phyloP scores from a whole-genome alignment of 2,888 invertebrate genomes.

The Nephrocerus scutellatus region DNA sequence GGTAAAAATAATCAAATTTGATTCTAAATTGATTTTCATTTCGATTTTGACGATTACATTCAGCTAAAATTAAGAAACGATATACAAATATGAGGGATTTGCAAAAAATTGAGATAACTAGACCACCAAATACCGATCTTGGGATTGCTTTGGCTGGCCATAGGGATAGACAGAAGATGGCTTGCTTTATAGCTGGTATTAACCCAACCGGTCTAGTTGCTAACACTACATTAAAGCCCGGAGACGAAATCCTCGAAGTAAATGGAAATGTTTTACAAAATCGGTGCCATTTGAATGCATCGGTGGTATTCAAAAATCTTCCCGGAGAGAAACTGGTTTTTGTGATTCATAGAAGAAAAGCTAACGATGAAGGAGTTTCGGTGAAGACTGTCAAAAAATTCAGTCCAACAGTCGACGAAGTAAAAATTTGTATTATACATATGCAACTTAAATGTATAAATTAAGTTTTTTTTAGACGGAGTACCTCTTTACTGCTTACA shows the following conservation, averaged over 20 bases:
- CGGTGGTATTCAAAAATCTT: slow-evolving; percentile 89
- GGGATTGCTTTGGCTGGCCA: slow-evolving; percentile 93
- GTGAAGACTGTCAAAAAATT: slow-evolving; percentile 84
- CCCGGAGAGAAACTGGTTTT: slow-evolving; percentile 77
- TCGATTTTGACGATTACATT: neutral
- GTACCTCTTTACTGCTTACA: slow-evolving; percentile 17
- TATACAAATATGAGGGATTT: slow-evolving; percentile 78
- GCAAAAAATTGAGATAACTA: slow-evolving; percentile 56
- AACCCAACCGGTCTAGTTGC: slow-evolving; percentile 79
- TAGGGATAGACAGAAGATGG: slow-evolving; percentile 88
- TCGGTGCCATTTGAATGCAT: slow-evolving; percentile 92
- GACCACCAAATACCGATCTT: slow-evolving; percentile 68
- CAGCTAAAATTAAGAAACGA: slow-evolving; percentile 89
- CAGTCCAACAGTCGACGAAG: slow-evolving; percentile 75
- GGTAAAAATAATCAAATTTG: slow-evolving; percentile 57
- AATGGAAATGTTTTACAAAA: slow-evolving; percentile 92
- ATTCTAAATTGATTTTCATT: neutral
- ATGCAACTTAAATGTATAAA: slow-evolving; percentile 30
- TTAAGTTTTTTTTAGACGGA: slow-evolving; percentile 15
- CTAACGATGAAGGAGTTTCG: slow-evolving; percentile 61
- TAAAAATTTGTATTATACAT: slow-evolving; percentile 46
- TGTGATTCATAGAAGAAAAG: slow-evolving; percentile 50
- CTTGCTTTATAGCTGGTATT: slow-evolving; percentile 93
- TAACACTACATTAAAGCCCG: slow-evolving; percentile 69
- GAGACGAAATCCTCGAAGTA: slow-evolving; percentile 93